phyloP scores from a whole-genome alignment of 2,113 vertebrate species.

The Rhabdomys dilectus region DNA sequence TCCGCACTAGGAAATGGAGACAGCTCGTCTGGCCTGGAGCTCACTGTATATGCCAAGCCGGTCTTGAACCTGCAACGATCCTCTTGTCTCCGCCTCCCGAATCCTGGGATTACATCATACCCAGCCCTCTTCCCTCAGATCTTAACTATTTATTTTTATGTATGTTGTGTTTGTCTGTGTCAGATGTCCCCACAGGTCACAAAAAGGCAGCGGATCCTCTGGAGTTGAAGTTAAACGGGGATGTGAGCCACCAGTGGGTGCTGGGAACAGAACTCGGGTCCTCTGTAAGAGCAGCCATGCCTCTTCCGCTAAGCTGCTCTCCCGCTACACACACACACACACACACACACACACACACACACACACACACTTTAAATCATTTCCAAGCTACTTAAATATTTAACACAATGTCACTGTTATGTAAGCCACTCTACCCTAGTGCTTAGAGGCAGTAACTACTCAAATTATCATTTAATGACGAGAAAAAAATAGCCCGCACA shows the following conservation, averaged over 20 bases:
- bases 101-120: not conserved
- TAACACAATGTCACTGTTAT: not conserved
- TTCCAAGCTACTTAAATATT: not conserved
- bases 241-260: not conserved
- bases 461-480: not conserved
- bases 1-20: not conserved
- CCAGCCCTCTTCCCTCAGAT: not conserved
- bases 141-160: not conserved
- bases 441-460: not conserved
- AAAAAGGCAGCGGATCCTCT: not conserved
- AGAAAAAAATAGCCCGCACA: not conserved
- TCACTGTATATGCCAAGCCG: not conserved
- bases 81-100: not conserved
- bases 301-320: not conserved
- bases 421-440: not conserved
- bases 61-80: not conserved
- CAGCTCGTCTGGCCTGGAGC: not conserved
- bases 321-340: no score
- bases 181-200: not conserved
- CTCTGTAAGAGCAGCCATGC: not conserved
- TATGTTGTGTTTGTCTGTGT: not conserved
- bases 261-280: not conserved
- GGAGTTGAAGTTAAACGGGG: not conserved
- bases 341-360: no score
- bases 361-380: not conserved